Evolutionary conservation across 2,797 vertebrate genomes (phyloP), one percentile per base, ranked within the genome.

Genomic region (Anableps anableps): DNA sequence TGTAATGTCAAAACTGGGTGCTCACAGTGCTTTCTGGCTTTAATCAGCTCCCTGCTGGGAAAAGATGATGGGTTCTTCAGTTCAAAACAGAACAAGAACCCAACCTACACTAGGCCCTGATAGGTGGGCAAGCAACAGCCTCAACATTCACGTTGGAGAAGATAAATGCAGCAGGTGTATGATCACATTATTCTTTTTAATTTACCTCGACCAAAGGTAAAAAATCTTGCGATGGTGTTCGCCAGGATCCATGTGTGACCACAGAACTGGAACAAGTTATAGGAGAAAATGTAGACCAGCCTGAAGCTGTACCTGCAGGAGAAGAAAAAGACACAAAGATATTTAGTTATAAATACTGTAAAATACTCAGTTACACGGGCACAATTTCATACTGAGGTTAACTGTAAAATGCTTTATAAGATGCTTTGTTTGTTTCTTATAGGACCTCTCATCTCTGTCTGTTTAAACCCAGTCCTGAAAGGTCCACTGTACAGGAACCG

Each of bases 211-310:
- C 98, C 98, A 94, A 99, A 99, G 19, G 95, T 97, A 82, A 99
- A 90, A 85, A 98, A 97, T 89, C 98, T 95, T 91, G 95, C 97
- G 29, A 96, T 95, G 95, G 96, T 98, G 64, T 99, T 99, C 3
- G 97, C 93, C 92, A 98, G 96, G 84, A 99, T 97, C 98, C 98
- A 99, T 0, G 97, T 98, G 94, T 98, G 97, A 77, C 97, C 98
- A 43, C 97, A 99, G 94, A 99, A 99, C 90, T 99, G 98, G 71
- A 98, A 87, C 89, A 99, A 94, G 88, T 99, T 97, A 80, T 99
- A 99, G 13, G 92, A 79, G 83, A 98, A 97, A 36, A 97, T 95
- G 85, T 98, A 99, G 26, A 21, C 73, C 0, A 83, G 88, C 43
- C 95, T 94, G 94, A 97, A 95, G 78, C 86, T 95, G 50, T 93